Conservation (phyloP, 2,888 invertebrate species). For the Cremastinae sp. region DNA sequence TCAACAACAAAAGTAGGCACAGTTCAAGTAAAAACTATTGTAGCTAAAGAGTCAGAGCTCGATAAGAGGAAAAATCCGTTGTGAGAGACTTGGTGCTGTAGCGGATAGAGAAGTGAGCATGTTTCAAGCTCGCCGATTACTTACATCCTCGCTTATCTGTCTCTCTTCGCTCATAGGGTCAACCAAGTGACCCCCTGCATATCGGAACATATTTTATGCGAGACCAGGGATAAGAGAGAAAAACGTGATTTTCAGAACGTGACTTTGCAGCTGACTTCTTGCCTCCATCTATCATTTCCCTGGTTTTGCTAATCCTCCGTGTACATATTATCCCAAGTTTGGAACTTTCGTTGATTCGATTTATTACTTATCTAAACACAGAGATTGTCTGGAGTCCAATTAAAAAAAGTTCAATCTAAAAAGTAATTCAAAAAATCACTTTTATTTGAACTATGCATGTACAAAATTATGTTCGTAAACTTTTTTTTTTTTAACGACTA, state of each 20-base stretch:
- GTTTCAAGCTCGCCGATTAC: constrained; percentile 68
- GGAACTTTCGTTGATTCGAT: background rate
- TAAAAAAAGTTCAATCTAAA: background rate
- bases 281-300: constrained; percentile 28
- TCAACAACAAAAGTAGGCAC: constrained; percentile 8
- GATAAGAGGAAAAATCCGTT: constrained; percentile 40
- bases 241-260: constrained; percentile 78
- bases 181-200: constrained; percentile 77
- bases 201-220: constrained; percentile 71
- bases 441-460: background rate
- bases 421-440: background rate
- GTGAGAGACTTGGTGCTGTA: constrained; percentile 54
- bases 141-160: constrained; percentile 77
- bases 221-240: constrained; percentile 66
- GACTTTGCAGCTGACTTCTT: constrained; percentile 69
- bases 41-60: constrained; percentile 3
- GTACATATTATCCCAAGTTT: background rate
- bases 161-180: constrained; percentile 76
- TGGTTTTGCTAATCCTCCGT: background rate
- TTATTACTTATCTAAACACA: background rate
- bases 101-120: constrained; percentile 70
- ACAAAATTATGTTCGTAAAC: no score
- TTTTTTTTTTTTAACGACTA: no score
- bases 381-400: no score
- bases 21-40: background rate